Base-by-base conservation (phyloP, 2,888 invertebrate species). In the Tenodera sinensis region DNA sequence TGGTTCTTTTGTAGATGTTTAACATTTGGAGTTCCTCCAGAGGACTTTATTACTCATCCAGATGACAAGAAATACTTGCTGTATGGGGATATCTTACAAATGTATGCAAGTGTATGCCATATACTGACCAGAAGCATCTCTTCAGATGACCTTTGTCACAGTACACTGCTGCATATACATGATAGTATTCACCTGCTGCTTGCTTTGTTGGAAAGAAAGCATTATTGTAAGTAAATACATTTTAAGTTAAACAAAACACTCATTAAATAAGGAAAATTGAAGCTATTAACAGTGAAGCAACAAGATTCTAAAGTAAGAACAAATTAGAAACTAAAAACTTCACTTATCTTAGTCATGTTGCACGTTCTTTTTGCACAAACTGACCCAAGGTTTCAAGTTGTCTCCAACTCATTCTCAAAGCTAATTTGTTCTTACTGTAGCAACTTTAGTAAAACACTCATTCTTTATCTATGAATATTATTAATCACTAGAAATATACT, bases 21-120 rank as follows among this genome's bases (percentile, higher is more conserved):
- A 81, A 84, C 81, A n/a, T n/a, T 54, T 82, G 81, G 27, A 28
- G 83, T 86, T 25, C 47, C 86, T 86, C 42, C 15, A 12, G 15
- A 89, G 54, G 28, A 3, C 28, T 71, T 71, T 71, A 91, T 87
- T 83, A 71, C 25, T 15, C 8, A 20, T n/a, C 14, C 12, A 25
- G n/a, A 25, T 83, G 83, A n/a, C 34, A 28, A 34, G 82, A 71
- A 71, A 25, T 71, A 71, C 9, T 92, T 93, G 3, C 92, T 94
- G 84, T 94, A 94, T 90, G 93, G 93, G 89, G 94, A 94, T 83
- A 92, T 94, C 89, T 90, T 95, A 88, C 94, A 94, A 92, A 94
- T 95, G 94, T 93, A 94, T 90, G 92, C 93, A 1, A 92, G 92
- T 47, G 92, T 95, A 83, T 94, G 94, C 90, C 92, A 92, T 28